Conservation (phyloP, 2,888 invertebrate genomes). For the Pterostichus madidus region DNA sequence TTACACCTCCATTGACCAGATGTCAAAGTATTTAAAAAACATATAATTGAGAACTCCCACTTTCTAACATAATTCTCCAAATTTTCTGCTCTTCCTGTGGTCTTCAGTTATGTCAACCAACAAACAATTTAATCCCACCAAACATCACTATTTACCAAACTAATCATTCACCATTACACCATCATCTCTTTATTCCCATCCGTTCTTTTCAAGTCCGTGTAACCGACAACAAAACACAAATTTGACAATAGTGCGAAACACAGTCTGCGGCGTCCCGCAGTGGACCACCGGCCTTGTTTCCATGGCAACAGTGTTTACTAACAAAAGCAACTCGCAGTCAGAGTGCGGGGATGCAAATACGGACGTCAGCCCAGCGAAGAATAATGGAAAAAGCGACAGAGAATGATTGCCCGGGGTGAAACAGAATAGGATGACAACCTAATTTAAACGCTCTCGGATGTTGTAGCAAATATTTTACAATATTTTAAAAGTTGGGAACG, state of each 20-base stretch:
- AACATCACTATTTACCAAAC: constrained; percentile 36
- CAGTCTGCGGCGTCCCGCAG: constrained; percentile 71
- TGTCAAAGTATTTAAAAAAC: too few species aligned
- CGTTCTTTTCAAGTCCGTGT: constrained; percentile 10
- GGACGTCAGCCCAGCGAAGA: constrained; percentile 70
- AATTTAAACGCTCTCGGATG: constrained; percentile 72
- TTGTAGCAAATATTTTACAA: constrained; percentile 68
- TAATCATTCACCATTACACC: constrained; percentile 34
- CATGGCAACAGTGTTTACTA: constrained; percentile 77
- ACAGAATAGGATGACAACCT: constrained; percentile 75
- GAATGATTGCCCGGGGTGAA: constrained; percentile 74
- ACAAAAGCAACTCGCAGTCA: constrained; percentile 73
- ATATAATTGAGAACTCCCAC: too few species aligned
- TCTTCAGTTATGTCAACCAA: constrained; percentile 2
- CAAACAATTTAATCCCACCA: constrained; percentile 28
- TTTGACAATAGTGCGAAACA: constrained; percentile 75
- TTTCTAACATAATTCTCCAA: not conserved
- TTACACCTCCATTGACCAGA: too few species aligned
- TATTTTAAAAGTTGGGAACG: constrained; percentile 64
- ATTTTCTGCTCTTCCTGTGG: constrained; percentile 28
- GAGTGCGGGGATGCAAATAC: constrained; percentile 74
- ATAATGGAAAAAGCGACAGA: constrained; percentile 75
- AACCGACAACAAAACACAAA: constrained; percentile 57
- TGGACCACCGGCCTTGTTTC: constrained; percentile 76
- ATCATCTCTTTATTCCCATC: constrained; percentile 19